phyloP scores from a whole-genome alignment of 2,113 vertebrate species.

The Equus przewalskii region DNA sequence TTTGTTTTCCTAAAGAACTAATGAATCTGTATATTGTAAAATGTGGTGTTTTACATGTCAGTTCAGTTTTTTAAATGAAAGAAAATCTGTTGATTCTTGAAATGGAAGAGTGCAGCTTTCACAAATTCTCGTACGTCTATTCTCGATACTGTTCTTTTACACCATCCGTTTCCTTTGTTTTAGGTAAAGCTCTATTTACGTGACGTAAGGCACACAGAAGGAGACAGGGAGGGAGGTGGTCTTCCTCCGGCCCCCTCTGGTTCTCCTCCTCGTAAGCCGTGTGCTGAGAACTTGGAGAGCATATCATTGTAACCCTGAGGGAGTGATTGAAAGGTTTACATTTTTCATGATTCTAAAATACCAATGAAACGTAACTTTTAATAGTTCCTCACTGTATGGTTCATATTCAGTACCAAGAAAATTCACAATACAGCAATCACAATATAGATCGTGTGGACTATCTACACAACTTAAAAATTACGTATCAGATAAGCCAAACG shows the following conservation, averaged over 20 bases:
- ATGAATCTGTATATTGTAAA: conserved; percentile 96
- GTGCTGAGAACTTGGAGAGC: conserved; percentile 64
- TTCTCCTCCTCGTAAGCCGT: conserved; percentile 46
- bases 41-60: conserved; percentile 96
- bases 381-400: conserved; percentile 50
- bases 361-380: conserved; percentile 61
- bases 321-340: conserved; percentile 68
- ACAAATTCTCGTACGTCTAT: conserved; percentile 80
- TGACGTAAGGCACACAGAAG: conserved; percentile 70
- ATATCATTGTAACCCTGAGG: conserved; percentile 24
- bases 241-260: conserved; percentile 73
- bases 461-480: conserved; percentile 57
- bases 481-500: conserved; percentile 64
- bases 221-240: conserved; percentile 78
- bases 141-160: conserved; percentile 80
- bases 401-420: conserved; percentile 43
- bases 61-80: conserved; percentile 91
- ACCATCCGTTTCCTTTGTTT: conserved; percentile 78
- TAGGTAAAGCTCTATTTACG: conserved; percentile 79
- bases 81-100: conserved; percentile 86
- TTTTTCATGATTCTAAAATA: conserved; percentile 63
- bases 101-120: conserved; percentile 84
- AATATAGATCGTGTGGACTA: not conserved
- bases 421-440: not conserved
- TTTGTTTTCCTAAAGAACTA: conserved; percentile 94